Base-by-base conservation (phyloP, 2,113 vertebrate species). In the Numida meleagris region DNA sequence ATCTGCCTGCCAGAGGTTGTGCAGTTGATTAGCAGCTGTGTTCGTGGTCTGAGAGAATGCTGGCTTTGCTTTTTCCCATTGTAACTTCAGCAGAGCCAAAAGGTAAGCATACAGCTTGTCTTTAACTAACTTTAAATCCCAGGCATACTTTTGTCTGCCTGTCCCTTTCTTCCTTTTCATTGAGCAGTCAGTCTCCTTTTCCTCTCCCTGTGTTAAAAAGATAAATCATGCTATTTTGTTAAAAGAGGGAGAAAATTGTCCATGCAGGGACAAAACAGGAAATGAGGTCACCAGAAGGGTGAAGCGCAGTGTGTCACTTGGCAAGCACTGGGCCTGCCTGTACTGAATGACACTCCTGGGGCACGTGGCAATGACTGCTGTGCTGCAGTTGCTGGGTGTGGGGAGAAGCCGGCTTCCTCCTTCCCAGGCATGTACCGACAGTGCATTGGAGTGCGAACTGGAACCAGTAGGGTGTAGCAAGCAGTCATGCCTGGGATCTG, bases 301-400 rank as follows among this genome's bases (percentile, higher is more conserved):
- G 66, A 23, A 57, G 29, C 36, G 6, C 57, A 86, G 36, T 7
- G n/a, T 0, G 24, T 82, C 62, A 59, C 24, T 14, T 0, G 1
- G 34, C 14, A 8, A 4, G n/a, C 0, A 1, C 38, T 1, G 2
- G 46, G 34, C 58, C 14, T 0, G 1, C 40, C 3, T 0, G 13
- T 89, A 29, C 86, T 48, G 21, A 31, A 15, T 38, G 59, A 3
- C 0, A 29, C 14, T 43, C 12, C 42, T 43, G 0, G 2, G 55
- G 82, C 68, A 34, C 2, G 9, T 9, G 36, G 16, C 50, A 5
- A 3, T 0, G 2, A 27, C 84, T 25, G 58, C 0, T 0, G n/a
- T 36, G 75, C 33, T 4, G 7, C 10, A 1, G 46, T 8, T 3
- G 68, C 68, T 67, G 79, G 91, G 76, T 0, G 15, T 86, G 70